These are phyloP conservation scores for Bruchidius siliquastri DNA, from an alignment of 2,888 invertebrate species.

Conservation along the genomic window DNA sequence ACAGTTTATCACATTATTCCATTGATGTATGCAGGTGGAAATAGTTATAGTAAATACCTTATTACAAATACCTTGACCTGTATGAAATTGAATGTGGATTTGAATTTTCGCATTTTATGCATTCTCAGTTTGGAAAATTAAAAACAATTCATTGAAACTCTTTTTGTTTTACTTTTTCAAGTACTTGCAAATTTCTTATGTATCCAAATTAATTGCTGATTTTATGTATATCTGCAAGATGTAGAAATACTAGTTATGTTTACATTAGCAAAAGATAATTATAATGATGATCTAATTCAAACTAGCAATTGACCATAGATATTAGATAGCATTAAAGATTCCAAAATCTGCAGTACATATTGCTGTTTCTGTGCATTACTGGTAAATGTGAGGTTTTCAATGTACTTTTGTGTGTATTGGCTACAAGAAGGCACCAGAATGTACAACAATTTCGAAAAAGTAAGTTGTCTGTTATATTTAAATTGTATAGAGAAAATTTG, in stretches of 20 bases:
- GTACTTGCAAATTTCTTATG: not conserved
- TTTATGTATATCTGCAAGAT: not conserved
- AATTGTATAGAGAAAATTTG: not conserved
- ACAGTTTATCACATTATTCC: not conserved
- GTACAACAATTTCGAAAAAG: not conserved
- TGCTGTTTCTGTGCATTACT: not conserved
- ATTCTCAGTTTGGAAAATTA: too few species aligned
- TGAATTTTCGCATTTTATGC: too few species aligned
- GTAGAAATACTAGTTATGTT: not conserved
- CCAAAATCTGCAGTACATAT: not conserved
- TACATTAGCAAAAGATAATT: not conserved
- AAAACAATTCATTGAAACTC: too few species aligned
- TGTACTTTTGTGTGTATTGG: not conserved
- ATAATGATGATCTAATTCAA: not conserved
- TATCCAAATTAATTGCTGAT: not conserved
- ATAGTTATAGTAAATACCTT: not conserved
- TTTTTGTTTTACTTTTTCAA: too few species aligned
- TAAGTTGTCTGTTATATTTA: not conserved
- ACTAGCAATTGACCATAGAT: not conserved
- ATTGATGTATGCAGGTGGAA: not conserved
- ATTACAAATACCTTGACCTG: constrained; percentile 4
- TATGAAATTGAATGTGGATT: not conserved
- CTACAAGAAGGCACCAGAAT: not conserved
- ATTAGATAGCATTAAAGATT: not conserved
- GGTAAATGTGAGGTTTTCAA: not conserved